Evolutionary conservation across 2,888 invertebrate species (phyloP).

Genomic region (Gryllus longicercus): DNA sequence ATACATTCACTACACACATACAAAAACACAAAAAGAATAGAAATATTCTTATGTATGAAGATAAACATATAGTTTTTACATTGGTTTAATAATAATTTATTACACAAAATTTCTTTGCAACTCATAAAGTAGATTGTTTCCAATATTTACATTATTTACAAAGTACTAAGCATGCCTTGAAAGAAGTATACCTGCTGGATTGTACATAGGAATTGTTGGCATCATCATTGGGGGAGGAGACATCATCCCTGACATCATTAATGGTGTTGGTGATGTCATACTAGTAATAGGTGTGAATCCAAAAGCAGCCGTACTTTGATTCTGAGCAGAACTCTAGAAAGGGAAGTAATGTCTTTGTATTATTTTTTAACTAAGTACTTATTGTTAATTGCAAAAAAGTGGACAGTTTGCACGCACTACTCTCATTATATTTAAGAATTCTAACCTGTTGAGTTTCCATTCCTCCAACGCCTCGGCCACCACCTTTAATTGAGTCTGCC

Average conservation of each 20-base stretch:
- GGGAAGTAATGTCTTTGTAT: too few relatives aligned
- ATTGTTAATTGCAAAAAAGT: too few relatives aligned
- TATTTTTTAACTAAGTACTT: too few relatives aligned
- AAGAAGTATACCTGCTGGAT: constrained; percentile 43
- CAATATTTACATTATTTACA: neutral
- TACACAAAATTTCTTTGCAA: neutral
- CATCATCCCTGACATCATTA: constrained; percentile 44
- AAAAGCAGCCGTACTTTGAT: constrained; percentile 38
- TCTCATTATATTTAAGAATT: too few relatives aligned
- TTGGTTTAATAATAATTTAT: too few relatives aligned
- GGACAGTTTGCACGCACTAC: too few relatives aligned
- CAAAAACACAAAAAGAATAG: too few relatives aligned
- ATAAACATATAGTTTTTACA: too few relatives aligned
- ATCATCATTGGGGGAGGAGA: constrained; percentile 44
- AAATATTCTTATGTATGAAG: too few relatives aligned
- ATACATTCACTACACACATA: neutral
- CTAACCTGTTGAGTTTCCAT: constrained; percentile 42
- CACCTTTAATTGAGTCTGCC: constrained; percentile 72
- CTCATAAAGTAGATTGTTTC: neutral
- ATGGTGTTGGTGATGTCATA: constrained; percentile 43
- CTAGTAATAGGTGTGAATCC: constrained; percentile 43
- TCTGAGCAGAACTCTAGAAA: constrained; percentile 26
- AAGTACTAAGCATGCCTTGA: neutral
- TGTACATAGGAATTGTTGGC: constrained; percentile 46
- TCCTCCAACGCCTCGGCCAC: constrained; percentile 77